phyloP scores from a whole-genome alignment of 92 coral and sea anemone species.

The Desmophyllum pertusum region DNA sequence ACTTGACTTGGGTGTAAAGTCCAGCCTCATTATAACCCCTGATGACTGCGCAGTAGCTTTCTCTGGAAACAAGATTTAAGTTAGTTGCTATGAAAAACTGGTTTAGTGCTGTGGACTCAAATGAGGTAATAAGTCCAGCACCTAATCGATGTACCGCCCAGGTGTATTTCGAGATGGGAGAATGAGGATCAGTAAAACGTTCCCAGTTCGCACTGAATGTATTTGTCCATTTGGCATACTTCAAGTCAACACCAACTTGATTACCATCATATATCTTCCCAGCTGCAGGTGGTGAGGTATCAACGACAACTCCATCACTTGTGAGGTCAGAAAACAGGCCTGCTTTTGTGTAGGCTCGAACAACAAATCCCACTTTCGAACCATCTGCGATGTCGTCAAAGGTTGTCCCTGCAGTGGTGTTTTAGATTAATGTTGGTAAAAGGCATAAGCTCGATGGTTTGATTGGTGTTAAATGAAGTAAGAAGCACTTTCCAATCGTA shows the following conservation, averaged over 20 bases:
- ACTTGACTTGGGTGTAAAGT: slow-evolving; percentile 70
- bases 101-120: too few relatives aligned
- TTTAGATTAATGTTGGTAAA: slow-evolving; percentile 61
- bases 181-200: slow-evolving; percentile 77
- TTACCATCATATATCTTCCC: slow-evolving; percentile 75
- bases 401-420: slow-evolving; percentile 55
- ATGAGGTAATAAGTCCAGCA: too few relatives aligned
- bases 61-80: slow-evolving; percentile 74
- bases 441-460: slow-evolving; percentile 40
- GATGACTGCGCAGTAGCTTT: slow-evolving; percentile 86
- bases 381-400: slow-evolving; percentile 73
- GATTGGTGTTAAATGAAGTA: slow-evolving; percentile 45
- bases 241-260: slow-evolving; percentile 49
- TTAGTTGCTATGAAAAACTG: slow-evolving; percentile 46
- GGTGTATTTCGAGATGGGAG: slow-evolving; percentile 74
- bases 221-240: slow-evolving; percentile 83
- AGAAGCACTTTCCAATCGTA: slow-evolving; percentile 74
- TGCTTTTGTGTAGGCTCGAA: slow-evolving; percentile 82
- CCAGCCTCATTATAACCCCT: slow-evolving; percentile 87
- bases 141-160: slow-evolving; percentile 76
- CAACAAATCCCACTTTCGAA: slow-evolving; percentile 50
- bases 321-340: slow-evolving; percentile 76
- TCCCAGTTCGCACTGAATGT: slow-evolving; percentile 84
- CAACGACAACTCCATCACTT: slow-evolving; percentile 81
- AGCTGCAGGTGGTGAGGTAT: slow-evolving; percentile 71